Base-by-base conservation (phyloP, 2,113 vertebrate species). In the Lathamus discolor region DNA sequence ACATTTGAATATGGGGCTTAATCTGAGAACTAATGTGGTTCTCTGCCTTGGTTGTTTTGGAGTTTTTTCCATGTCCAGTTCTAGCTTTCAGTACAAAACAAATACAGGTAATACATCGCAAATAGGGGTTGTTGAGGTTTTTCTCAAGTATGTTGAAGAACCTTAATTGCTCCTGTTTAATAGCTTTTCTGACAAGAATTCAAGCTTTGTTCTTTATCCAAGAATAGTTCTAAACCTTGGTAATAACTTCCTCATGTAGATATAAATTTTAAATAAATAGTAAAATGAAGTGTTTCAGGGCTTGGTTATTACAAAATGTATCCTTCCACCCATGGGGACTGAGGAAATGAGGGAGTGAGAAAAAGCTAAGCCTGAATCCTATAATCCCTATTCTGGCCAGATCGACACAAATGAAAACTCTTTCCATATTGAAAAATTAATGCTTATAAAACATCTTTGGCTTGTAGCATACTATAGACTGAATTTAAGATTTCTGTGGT, bases 201-300 rank as follows among this genome's bases (percentile, higher is more conserved):
- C 35, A 73, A 22, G 59, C 79, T 92, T 93, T 86, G 75, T 76
- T 88, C 49, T 90, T 76, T 74, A 29, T 94, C 67, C 41, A 73
- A 49, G 37, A 88, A 11, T 74, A 81, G 28, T 92, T 88, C 72
- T 74, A 35, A 90, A 66, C 59, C 4, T 2, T 70, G 41, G 25
- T 83, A 92, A 93, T 95, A 77, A 67, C 72, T 94, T 94, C 83
- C 76, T 96, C 23, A 63, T 95, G 88, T 92, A 74, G 86, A 70
- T 93, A 33, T 5, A 85, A 76, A 91, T 86, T 66, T 90, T 82
- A 91, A 91, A 85, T 85, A 95, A 96, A 73, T 76, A 69, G 43
- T 85, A 79, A 83, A 91, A 90, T 91, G 25, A 75, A 93, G 27
- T 39, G 19, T 93, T 94, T 96, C 86, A 92, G 74, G 83, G 37